Conservation (phyloP, 2,888 invertebrate species). For the Cheilosia grossa region DNA sequence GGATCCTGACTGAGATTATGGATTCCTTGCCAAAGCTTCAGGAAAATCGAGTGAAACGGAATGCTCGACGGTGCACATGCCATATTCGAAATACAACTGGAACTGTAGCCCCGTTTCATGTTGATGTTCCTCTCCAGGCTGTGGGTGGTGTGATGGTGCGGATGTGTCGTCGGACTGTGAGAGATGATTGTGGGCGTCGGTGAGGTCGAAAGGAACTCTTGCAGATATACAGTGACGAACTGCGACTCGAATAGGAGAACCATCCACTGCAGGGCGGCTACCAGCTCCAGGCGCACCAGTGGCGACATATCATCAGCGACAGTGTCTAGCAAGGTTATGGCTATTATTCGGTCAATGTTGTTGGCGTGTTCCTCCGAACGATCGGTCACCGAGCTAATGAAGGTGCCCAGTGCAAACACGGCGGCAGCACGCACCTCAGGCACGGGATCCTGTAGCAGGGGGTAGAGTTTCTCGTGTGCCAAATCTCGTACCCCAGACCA, state of each 20-base stretch:
- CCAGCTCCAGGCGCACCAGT: conserved; percentile 93
- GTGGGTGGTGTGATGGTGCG: conserved; percentile 79
- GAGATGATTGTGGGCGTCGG: conserved; percentile 66
- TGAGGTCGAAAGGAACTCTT: conserved; percentile 83
- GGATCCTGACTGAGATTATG: conserved; percentile 93
- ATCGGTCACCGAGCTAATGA: conserved; percentile 92
- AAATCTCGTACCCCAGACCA: conserved; percentile 98
- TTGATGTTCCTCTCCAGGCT: conserved; percentile 83
- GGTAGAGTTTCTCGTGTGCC: conserved; percentile 97
- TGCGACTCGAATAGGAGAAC: conserved; percentile 94
- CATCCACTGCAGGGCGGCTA: conserved; percentile 94
- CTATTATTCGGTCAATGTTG: conserved; percentile 96
- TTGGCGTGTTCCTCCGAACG: conserved; percentile 97
- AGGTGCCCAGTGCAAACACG: conserved; percentile 97
- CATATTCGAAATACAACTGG: conserved; percentile 87
- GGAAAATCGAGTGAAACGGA: conserved; percentile 88
- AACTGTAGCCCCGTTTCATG: conserved; percentile 88
- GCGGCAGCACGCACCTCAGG: conserved; percentile 97
- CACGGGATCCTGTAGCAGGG: conserved; percentile 90
- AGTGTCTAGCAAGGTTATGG: conserved; percentile 92
- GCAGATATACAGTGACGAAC: conserved; percentile 91
- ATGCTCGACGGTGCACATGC: conserved; percentile 77
- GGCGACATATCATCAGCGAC: conserved; percentile 93
- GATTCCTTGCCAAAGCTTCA: conserved; percentile 94
- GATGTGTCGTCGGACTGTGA: conserved; percentile 57